Conservation (phyloP, 2,797 vertebrate species). For the Heteromormyrus szaboi region DNA sequence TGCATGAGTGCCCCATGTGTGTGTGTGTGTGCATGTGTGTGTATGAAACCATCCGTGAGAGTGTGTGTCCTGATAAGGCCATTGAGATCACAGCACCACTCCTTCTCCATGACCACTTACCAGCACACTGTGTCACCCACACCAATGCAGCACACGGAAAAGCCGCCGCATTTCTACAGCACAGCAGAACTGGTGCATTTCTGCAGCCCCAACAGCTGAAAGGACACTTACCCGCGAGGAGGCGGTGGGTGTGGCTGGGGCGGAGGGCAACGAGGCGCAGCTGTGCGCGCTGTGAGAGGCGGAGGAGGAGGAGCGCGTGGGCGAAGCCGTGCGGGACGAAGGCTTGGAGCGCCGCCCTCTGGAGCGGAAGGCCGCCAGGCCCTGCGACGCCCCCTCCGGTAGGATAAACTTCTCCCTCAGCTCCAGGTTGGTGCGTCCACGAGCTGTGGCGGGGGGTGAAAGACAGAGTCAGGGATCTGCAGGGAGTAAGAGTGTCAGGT, state of each 20-base stretch:
- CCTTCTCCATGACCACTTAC: background rate
- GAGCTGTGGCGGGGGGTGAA: slow-evolving; percentile 59
- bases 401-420: slow-evolving; percentile 96
- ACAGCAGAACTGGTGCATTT: background rate
- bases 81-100: background rate
- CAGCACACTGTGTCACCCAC: background rate
- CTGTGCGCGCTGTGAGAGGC: slow-evolving; percentile 93
- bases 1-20: background rate
- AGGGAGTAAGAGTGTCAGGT: background rate
- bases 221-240: slow-evolving; percentile 75
- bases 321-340: slow-evolving; percentile 87
- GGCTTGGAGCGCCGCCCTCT: slow-evolving; percentile 90
- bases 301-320: slow-evolving; percentile 87
- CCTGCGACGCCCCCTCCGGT: slow-evolving; percentile 84
- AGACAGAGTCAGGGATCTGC: background rate
- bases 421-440: slow-evolving; percentile 93
- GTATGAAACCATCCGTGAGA: background rate
- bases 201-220: background rate
- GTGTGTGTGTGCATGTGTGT: background rate
- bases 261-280: slow-evolving; percentile 84
- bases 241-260: slow-evolving; percentile 82
- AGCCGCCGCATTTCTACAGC: no score
- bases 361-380: slow-evolving; percentile 88
- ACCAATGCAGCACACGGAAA: background rate
- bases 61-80: background rate